Conservation (phyloP, 2,888 invertebrate species). For the Ceraclea dissimilis region DNA sequence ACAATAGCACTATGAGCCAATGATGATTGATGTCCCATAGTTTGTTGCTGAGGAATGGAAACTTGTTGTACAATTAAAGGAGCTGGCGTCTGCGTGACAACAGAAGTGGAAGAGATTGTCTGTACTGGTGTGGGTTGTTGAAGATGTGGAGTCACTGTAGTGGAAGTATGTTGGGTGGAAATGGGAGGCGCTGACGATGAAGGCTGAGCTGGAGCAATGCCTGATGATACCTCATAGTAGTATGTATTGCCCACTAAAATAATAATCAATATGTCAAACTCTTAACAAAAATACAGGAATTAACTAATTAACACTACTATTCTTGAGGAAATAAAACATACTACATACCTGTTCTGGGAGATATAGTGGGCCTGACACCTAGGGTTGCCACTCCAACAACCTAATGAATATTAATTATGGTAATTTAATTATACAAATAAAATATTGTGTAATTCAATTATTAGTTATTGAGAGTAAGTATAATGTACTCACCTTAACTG, state of each 20-base stretch:
- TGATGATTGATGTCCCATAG: background rate
- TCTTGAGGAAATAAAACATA: too few species aligned
- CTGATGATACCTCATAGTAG: conserved; percentile 23
- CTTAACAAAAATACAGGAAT: background rate
- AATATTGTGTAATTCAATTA: background rate
- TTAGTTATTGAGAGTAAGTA: background rate
- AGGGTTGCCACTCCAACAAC: conserved; percentile 41
- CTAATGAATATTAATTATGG: conserved; percentile 27
- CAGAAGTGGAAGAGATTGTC: background rate
- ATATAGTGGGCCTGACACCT: conserved; percentile 20
- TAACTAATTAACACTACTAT: conserved; percentile 1
- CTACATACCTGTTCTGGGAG: conserved; percentile 16
- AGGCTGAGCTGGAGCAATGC: conserved; percentile 18
- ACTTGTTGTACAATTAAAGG: conserved; percentile 5
- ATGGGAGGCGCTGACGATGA: conserved; percentile 3
- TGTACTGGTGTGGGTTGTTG: background rate
- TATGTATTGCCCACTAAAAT: conserved; percentile 13
- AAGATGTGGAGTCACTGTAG: conserved; percentile 21
- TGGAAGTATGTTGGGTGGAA: conserved; percentile 20
- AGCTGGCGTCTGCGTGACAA: conserved; percentile 26
- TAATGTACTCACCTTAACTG: conserved; percentile 37
- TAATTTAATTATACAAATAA: background rate
- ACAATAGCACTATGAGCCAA: background rate
- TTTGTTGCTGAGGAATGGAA: conserved; percentile 1
- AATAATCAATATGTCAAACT: conserved; percentile 7